A percentile compares a stretch with the other conserved stretches of the same genome.
Evolutionary conservation across 2,888 invertebrate genomes (phyloP).

Genomic region (Pseudolycoriella hygida): DNA sequence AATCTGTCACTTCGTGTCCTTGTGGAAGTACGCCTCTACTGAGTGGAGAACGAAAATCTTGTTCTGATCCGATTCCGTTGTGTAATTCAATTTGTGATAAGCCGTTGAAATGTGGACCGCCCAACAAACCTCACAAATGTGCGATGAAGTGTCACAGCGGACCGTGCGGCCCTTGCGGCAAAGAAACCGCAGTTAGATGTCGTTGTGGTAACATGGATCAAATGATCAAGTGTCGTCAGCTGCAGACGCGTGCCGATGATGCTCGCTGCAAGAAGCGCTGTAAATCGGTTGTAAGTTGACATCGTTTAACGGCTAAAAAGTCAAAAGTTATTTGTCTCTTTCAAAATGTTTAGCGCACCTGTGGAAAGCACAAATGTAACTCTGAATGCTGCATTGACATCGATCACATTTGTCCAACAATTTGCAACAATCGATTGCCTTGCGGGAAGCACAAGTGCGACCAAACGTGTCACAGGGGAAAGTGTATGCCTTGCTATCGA

Average conservation of each 20-base stretch:
- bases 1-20: slow-evolving; percentile 47
- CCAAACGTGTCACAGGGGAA: slow-evolving; percentile 75
- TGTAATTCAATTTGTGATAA: slow-evolving; percentile 56
- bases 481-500: slow-evolving; percentile 59
- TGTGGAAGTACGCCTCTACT: slow-evolving; percentile 48
- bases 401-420: slow-evolving; percentile 70
- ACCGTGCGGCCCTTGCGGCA: slow-evolving; percentile 59
- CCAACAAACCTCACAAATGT: slow-evolving; percentile 48
- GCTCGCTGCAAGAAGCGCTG: slow-evolving; percentile 80
- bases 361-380: slow-evolving; percentile 82
- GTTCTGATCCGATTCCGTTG: slow-evolving; percentile 65
- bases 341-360: slow-evolving; percentile 55
- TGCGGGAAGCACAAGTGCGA: slow-evolving; percentile 85
- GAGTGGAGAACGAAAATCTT: slow-evolving; percentile 38
- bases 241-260: slow-evolving; percentile 51
- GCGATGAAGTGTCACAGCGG: slow-evolving; percentile 44
- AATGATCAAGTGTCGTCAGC: slow-evolving; percentile 56
- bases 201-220: slow-evolving; percentile 75
- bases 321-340: too few species aligned
- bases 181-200: slow-evolving; percentile 57
- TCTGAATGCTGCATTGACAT: slow-evolving; percentile 72
- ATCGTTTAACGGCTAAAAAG: too few species aligned
- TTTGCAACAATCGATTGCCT: slow-evolving; percentile 62
- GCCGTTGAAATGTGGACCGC: slow-evolving; percentile 48
- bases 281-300: slow-evolving; percentile 26